phyloP scores from a whole-genome alignment of 2,113 vertebrate species.

The Piaya cayana region DNA sequence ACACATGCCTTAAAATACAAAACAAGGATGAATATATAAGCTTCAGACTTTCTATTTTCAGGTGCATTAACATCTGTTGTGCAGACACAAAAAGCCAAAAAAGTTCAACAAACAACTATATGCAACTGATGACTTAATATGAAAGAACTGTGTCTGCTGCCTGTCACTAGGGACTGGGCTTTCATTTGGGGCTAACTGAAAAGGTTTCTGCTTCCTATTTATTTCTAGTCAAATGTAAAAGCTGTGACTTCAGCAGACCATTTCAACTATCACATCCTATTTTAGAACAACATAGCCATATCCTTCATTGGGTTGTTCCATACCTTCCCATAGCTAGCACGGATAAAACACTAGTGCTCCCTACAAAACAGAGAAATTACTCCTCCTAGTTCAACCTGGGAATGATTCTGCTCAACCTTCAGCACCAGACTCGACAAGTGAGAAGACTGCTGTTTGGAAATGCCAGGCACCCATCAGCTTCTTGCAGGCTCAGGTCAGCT shows the following conservation, averaged over 20 bases:
- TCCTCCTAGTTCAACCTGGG: background rate
- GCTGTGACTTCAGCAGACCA: background rate
- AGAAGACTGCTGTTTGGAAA: background rate
- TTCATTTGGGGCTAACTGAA: background rate
- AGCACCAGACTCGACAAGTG: background rate
- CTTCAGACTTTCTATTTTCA: slow-evolving; percentile 50
- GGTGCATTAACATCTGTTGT: background rate
- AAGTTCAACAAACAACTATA: slow-evolving; percentile 14
- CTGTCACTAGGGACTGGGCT: background rate
- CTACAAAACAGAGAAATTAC: background rate
- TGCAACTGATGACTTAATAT: background rate
- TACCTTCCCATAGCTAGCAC: accelerated
- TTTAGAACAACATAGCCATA: accelerated
- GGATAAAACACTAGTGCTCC: background rate
- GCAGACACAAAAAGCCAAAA: background rate
- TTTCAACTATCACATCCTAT: accelerated
- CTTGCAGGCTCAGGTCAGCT: background rate
- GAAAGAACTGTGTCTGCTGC: background rate
- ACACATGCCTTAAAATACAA: background rate
- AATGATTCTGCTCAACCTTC: background rate
- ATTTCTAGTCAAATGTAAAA: background rate
- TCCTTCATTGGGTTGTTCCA: accelerated
- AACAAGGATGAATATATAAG: background rate
- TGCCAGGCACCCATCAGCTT: background rate
- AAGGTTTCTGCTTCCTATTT: background rate